Base-by-base conservation (phyloP, 2,888 invertebrate genomes). In the Chrysotoxum bicinctum region DNA sequence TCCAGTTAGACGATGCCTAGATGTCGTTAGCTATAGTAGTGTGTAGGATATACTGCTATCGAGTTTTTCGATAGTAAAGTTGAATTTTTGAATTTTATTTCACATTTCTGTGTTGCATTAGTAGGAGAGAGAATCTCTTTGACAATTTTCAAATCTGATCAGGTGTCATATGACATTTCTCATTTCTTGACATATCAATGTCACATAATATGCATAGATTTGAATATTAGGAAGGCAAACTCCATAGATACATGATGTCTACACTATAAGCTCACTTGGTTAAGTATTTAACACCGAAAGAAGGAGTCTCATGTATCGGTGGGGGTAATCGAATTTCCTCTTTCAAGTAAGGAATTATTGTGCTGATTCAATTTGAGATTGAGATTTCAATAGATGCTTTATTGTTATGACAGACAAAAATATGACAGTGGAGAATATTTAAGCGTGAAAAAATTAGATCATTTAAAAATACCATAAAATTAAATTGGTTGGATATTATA, bases 121-220 rank as follows among this genome's bases (percentile, higher is more conserved):
- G 16, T 9, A 30, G 2, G 45, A 7, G 52, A 58, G n/a, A 32
- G 69, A 64, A 56, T 64, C 68, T 40, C 69, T 83, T 83, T 75
- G 81, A 75, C 75, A 75, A 56, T 70, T 81, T 83, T 26, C 12
- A 48, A 69, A 83, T 69, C 37, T 23, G 62, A 73, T 78, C 78
- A 74, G 69, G 73, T 69, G 60, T 62, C 73, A 68, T 48, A 23
- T 32, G 52, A 48, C 30, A 45, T 64, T 30, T 62, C 60, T 62
- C 26, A 66, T 35, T n/a, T 43, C 56, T 45, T 37, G 23, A 35
- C 26, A 16, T 32, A 23, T 21, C 10, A 52, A n/a, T 48, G 32
- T 48, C 19, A 52, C 48, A 16, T 52, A 4, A 26, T n/a, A 16
- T 52, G 43, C 43, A 62, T 43, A 45, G 62, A 62, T 5, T 62